Base-by-base conservation (phyloP, 2,888 invertebrate species). In the Trissolcus japonicus region DNA sequence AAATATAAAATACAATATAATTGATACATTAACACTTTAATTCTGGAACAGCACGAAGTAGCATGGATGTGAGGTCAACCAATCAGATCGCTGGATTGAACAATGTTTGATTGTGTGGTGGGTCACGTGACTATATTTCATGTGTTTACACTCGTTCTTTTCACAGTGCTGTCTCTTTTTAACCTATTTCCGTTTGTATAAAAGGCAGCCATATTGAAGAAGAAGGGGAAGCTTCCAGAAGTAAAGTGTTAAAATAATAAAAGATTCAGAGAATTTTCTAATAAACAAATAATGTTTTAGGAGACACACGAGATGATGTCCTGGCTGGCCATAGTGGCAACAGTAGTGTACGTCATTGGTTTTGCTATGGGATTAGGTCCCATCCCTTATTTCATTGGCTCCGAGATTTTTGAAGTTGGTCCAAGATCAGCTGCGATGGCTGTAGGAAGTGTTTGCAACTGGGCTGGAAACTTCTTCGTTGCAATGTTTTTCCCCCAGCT, bases 281-380 rank as follows among this genome's bases (percentile, higher is more conserved):
- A 9, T 29, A 35, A 35, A 35, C 6, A 9, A 35, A 14, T 48
- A 14, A 9, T 48, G 2, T 48, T 48, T 53, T 17, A 54, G 53
- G 9, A n/a, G 0, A 2, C 4, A 7, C 25, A 29, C 9, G n/a
- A 54, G 16, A 35, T 35, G 11, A 56, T 53, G 53, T n/a, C 25
- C 13, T 53, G 53, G 84, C 86, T 95, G 57, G 94, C 94, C 81
- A 94, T 95, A 81, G 87, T 91, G 19, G 92, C 94, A 1, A 93
- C 95, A 40, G 90, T 95, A 82, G 90, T 92, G 6, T 96, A 94
- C 84, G 95, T 97, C 51, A 90, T 95, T 68, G 93, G 93, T 79
- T 97, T 94, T 86, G 95, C 95, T 65, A 91, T 96, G 69, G 96
- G 96, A 0, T 91, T 97, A 41, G 96, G 96, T 0, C 96, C 96